phyloP scores from a whole-genome alignment of 2,888 invertebrate species.

The Therioaphis trifolii region DNA sequence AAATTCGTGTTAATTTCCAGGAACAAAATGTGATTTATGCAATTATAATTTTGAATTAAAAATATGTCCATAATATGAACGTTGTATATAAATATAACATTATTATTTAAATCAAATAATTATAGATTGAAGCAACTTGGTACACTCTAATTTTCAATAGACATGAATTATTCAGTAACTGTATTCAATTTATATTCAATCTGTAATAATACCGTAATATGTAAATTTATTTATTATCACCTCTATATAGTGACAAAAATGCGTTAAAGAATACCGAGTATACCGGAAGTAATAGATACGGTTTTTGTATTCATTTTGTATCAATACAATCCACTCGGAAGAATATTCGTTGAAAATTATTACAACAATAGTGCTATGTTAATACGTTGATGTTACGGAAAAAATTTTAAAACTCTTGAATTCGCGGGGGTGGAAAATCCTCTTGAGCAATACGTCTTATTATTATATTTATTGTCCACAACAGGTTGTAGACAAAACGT shows the following conservation, averaged over 20 bases:
- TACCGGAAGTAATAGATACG: not conserved
- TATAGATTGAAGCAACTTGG: too few relatives aligned
- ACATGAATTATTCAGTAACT: too few relatives aligned
- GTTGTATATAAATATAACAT: too few relatives aligned
- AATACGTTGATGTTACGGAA: not conserved
- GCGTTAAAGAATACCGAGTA: not conserved
- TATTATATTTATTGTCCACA: not conserved
- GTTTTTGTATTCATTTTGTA: not conserved
- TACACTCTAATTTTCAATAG: too few relatives aligned
- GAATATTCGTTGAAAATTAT: not conserved
- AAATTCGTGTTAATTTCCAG: too few relatives aligned
- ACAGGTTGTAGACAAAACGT: not conserved
- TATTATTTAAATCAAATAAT: too few relatives aligned
- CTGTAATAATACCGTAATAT: too few relatives aligned
- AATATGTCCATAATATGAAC: too few relatives aligned
- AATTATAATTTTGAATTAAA: too few relatives aligned
- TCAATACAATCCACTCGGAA: not conserved
- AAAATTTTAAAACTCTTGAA: not conserved
- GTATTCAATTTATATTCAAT: too few relatives aligned
- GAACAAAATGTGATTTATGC: too few relatives aligned
- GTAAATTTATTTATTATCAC: not conserved
- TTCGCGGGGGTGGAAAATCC: not conserved
- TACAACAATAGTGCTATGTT: not conserved
- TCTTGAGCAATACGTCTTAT: not conserved
- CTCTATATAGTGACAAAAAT: not conserved